A percentile compares a stretch with the other conserved stretches of the same genome.
Conservation (phyloP, 1,140 invertebrate genomes). For the Drosophila ercepeae region DNA sequence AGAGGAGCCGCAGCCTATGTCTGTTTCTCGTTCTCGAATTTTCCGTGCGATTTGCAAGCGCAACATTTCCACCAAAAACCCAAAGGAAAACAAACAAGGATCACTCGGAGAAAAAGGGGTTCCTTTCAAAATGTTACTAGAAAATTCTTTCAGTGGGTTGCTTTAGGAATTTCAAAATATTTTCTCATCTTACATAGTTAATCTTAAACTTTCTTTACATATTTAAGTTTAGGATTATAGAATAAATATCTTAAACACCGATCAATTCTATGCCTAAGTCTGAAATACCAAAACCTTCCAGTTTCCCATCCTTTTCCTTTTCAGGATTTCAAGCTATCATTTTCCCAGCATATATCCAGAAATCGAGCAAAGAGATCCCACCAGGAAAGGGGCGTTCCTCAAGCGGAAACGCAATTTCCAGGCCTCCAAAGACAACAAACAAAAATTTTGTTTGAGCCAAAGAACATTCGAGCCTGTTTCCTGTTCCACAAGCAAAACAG, state of each 20-base stretch:
- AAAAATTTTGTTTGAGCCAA: slow-evolving; percentile 78
- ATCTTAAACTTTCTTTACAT: neutral
- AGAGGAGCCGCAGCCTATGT: slow-evolving; percentile 11
- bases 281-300: neutral
- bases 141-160: neutral
- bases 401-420: slow-evolving; percentile 77
- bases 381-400: slow-evolving; percentile 34
- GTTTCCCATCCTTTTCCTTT: neutral
- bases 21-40: slow-evolving; percentile 46
- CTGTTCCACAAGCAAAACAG: slow-evolving; percentile 14
- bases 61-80: slow-evolving; percentile 77
- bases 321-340: slow-evolving; percentile 31
- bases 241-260: too few species aligned
- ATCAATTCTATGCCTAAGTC: neutral
- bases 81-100: slow-evolving; percentile 50
- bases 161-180: too few species aligned
- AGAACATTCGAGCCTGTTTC: slow-evolving; percentile 33
- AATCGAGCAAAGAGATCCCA: slow-evolving; percentile 4
- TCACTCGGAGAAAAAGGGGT: slow-evolving; percentile 24
- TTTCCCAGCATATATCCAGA: slow-evolving; percentile 28
- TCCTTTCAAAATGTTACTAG: neutral
- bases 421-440: slow-evolving; percentile 77
- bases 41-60: slow-evolving; percentile 77
- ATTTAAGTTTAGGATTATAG: neutral
- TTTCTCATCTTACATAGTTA: neutral